Conservation (phyloP, 1,140 invertebrate genomes). For the Procambarus clarkii region DNA sequence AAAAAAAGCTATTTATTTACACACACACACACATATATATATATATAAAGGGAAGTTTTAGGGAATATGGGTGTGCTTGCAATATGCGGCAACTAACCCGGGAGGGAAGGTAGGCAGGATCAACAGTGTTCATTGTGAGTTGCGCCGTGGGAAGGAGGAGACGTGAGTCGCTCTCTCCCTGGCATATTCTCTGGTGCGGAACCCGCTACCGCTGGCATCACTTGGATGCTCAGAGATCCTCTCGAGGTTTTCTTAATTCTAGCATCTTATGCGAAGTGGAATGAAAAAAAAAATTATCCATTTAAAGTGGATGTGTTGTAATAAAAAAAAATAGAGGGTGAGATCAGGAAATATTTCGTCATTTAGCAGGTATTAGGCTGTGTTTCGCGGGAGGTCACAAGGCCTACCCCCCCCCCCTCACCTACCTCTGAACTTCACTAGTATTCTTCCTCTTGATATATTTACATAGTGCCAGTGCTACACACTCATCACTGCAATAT, state of each 20-base stretch:
- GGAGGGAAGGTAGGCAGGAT: slow-evolving; percentile 49
- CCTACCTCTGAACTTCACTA: neutral
- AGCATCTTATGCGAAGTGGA: neutral
- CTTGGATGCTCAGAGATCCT: slow-evolving; percentile 18
- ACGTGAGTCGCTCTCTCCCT: slow-evolving; percentile 29
- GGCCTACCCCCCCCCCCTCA: too few relatives aligned
- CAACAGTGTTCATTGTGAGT: slow-evolving; percentile 67
- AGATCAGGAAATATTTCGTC: slow-evolving; percentile 26
- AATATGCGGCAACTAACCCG: slow-evolving; percentile 40
- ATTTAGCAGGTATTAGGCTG: neutral
- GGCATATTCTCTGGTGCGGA: neutral
- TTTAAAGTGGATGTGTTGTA: slow-evolving; percentile 16
- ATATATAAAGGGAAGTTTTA: neutral
- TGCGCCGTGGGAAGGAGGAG: slow-evolving; percentile 26
- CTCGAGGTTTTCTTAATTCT: neutral
- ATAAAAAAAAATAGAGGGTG: slow-evolving; percentile 32
- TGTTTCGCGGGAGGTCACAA: neutral
- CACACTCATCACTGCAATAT: neutral
- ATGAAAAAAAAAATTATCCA: slow-evolving; percentile 1
- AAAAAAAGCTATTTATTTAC: neutral
- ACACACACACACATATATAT: too few relatives aligned
- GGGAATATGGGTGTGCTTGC: slow-evolving; percentile 26
- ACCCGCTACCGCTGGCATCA: neutral
- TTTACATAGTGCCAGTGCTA: neutral
- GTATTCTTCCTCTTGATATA: neutral